A percentile compares a stretch with the other conserved stretches of the same genome.
phyloP scores from a whole-genome alignment of 2,113 vertebrate genomes.

The Pterocles gutturalis region DNA sequence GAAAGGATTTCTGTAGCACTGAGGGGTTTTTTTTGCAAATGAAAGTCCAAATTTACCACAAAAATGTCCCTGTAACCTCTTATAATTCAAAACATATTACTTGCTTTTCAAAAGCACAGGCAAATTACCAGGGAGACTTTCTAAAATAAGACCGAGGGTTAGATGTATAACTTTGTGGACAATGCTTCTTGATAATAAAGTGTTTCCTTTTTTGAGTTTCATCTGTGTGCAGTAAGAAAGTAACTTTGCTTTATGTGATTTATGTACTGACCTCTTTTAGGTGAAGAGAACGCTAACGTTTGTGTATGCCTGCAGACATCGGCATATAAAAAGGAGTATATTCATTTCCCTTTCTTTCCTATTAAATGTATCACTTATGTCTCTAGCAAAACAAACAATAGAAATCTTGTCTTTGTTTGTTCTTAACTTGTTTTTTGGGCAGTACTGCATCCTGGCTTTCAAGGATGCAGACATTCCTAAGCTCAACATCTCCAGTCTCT shows the following conservation, averaged over 20 bases:
- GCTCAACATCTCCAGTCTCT: conserved; percentile 37
- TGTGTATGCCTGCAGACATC: not conserved
- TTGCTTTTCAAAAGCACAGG: conserved; percentile 81
- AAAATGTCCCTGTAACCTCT: conserved; percentile 88
- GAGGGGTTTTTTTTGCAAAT: conserved; percentile 61
- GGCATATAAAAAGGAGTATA: not conserved
- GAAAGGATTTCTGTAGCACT: conserved; percentile 41
- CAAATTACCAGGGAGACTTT: conserved; percentile 74
- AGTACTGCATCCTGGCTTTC: not conserved
- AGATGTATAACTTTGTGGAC: conserved; percentile 76
- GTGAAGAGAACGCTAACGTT: not conserved
- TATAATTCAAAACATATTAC: conserved; percentile 91
- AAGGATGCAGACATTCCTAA: conserved; percentile 56
- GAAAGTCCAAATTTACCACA: conserved; percentile 86
- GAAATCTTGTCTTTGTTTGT: not conserved
- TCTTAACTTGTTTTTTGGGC: not conserved
- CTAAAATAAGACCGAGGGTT: conserved; percentile 80
- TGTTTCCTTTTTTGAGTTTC: not conserved
- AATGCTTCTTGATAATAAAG: conserved; percentile 53
- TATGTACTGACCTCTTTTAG: not conserved
- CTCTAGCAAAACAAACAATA: conserved; percentile 20
- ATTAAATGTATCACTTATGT: not conserved
- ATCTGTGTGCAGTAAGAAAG: not conserved
- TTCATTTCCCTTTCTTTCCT: not conserved
- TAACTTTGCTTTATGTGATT: not conserved